Evolutionary conservation across 2,888 invertebrate genomes (phyloP).

Genomic region (Rhagophthalmus giganteus): DNA sequence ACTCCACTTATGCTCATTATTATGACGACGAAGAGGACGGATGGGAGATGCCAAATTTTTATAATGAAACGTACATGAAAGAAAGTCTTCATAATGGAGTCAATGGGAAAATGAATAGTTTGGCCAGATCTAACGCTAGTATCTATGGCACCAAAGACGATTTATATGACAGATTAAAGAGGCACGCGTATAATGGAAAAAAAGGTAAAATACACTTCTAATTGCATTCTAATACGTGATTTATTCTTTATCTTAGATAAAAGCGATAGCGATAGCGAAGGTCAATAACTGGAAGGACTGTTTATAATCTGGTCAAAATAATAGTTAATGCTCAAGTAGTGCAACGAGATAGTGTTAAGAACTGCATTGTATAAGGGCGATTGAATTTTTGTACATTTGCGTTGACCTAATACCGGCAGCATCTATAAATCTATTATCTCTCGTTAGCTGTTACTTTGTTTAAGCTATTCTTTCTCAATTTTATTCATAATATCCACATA

Average conservation of each 20-base stretch:
- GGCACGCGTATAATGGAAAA: slow-evolving; percentile 93
- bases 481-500: neutral
- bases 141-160: slow-evolving; percentile 95
- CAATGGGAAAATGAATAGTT: slow-evolving; percentile 86
- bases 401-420: neutral
- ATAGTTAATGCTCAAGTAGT: slow-evolving; percentile 32
- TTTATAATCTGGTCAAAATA: slow-evolving; percentile 29
- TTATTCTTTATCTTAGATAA: slow-evolving; percentile 71
- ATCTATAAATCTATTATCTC: neutral
- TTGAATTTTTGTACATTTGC: neutral
- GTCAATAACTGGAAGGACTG: slow-evolving; percentile 64
- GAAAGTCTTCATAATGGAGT: slow-evolving; percentile 85
- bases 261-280: slow-evolving; percentile 93
- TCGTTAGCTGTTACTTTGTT: neutral
- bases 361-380: neutral
- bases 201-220: slow-evolving; percentile 69
- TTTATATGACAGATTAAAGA: slow-evolving; percentile 90
- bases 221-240: neutral
- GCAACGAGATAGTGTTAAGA: slow-evolving; percentile 16
- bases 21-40: slow-evolving; percentile 96
- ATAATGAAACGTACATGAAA: slow-evolving; percentile 96
- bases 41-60: slow-evolving; percentile 97
- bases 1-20: slow-evolving; percentile 93
- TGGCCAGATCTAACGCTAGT: slow-evolving; percentile 90
- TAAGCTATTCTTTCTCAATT: neutral